A percentile compares a stretch with the other conserved stretches of the same genome.
Evolutionary conservation across 2,113 vertebrate genomes (phyloP).

Genomic region (Erinaceus europaeus): DNA sequence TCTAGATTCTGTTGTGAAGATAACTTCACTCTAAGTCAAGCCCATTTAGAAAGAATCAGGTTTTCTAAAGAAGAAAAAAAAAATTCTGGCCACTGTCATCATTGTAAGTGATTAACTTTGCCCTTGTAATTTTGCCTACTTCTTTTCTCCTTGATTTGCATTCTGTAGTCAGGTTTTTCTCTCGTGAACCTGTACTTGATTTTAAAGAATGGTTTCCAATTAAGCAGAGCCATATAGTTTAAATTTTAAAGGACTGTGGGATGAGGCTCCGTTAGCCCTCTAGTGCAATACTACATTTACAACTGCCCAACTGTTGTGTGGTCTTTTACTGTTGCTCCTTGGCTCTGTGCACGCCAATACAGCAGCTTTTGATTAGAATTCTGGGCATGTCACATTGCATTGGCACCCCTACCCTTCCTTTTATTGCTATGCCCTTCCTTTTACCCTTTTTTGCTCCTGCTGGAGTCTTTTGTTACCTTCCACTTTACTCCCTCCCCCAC

Average conservation of each 20-base stretch:
- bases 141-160: background rate
- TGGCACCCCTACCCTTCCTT: slow-evolving; percentile 61
- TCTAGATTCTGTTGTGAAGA: background rate
- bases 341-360: slow-evolving; percentile 16
- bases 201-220: slow-evolving; percentile 49
- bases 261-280: background rate
- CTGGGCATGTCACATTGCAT: slow-evolving; percentile 6
- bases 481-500: slow-evolving; percentile 51
- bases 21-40: background rate
- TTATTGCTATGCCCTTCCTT: slow-evolving; percentile 75
- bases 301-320: slow-evolving; percentile 19
- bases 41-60: slow-evolving; percentile 12
- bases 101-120: background rate
- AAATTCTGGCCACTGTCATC: background rate
- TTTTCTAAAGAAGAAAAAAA: background rate
- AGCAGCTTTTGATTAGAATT: slow-evolving; percentile 73
- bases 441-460: slow-evolving; percentile 67
- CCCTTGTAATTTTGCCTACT: background rate
- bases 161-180: background rate
- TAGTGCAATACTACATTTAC: slow-evolving; percentile 24
- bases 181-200: background rate
- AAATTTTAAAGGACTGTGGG: slow-evolving; percentile 49
- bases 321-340: slow-evolving; percentile 34
- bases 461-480: slow-evolving; percentile 56
- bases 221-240: slow-evolving; percentile 27